A percentile compares a stretch with the other conserved stretches of the same genome.
These are phyloP conservation scores for Philaethria dido DNA, from an alignment of 2,888 invertebrate species.

Conservation along the genomic window DNA sequence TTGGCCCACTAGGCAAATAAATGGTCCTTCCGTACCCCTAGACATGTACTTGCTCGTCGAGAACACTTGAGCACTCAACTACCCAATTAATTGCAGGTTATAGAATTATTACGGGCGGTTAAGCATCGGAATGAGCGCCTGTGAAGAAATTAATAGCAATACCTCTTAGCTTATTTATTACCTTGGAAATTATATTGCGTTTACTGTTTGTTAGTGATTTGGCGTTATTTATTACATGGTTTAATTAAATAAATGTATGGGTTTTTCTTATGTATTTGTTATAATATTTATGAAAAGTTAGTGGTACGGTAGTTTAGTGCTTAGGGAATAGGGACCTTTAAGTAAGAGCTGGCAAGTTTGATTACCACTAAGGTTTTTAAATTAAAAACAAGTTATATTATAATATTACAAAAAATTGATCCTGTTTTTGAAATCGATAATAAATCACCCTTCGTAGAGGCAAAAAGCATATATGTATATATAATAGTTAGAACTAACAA, in stretches of 20 bases:
- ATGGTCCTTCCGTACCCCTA: neutral
- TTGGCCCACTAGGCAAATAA: constrained; percentile 5
- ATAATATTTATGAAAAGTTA: too few species aligned
- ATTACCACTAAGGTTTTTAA: too few species aligned
- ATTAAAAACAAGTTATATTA: too few species aligned
- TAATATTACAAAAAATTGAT: too few species aligned
- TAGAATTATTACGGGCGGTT: constrained; percentile 39
- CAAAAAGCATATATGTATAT: too few species aligned
- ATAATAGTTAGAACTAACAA: too few species aligned
- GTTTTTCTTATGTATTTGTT: too few species aligned
- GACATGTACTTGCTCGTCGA: constrained; percentile 21
- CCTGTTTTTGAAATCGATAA: too few species aligned
- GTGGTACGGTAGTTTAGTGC: too few species aligned
- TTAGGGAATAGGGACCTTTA: too few species aligned
- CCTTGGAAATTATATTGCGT: constrained; percentile 24
- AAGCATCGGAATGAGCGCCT: constrained; percentile 29
- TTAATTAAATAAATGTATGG: neutral
- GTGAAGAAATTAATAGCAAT: constrained; percentile 39
- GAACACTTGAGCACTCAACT: constrained; percentile 35
- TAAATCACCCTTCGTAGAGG: too few species aligned
- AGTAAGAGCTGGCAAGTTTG: too few species aligned
- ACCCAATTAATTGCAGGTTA: constrained; percentile 40
- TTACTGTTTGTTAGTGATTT: constrained; percentile 28
- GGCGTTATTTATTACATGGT: constrained; percentile 15
- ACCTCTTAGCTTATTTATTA: constrained; percentile 32